These are phyloP conservation scores for Papilio polytes DNA, from an alignment of 1,140 invertebrate species.

Conservation along the genomic window DNA sequence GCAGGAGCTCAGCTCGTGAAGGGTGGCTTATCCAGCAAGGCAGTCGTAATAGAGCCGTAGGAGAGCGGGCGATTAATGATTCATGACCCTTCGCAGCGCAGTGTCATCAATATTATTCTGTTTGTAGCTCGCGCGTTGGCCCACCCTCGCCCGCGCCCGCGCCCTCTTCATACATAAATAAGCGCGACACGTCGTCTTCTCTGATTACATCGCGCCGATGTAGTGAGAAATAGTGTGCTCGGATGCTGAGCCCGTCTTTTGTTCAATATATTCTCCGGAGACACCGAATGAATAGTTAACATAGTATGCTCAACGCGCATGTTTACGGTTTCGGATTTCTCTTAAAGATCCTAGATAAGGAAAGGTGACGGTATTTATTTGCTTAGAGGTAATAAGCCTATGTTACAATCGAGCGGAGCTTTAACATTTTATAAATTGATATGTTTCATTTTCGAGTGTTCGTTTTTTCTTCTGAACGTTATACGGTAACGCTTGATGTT, in stretches of 20 bases:
- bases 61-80: constrained; percentile 82
- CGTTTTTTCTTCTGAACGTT: background rate
- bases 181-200: constrained; percentile 83
- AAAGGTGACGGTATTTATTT: constrained; percentile 75
- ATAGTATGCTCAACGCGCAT: constrained; percentile 75
- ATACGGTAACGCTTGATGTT: constrained; percentile 6
- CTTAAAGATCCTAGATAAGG: constrained; percentile 79
- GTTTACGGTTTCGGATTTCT: constrained; percentile 82
- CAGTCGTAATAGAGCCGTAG: constrained; percentile 81
- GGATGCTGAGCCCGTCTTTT: constrained; percentile 81
- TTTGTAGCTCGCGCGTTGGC: constrained; percentile 78
- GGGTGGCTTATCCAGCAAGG: constrained; percentile 79
- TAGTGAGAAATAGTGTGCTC: constrained; percentile 82
- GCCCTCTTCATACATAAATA: constrained; percentile 83
- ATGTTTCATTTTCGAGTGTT: constrained; percentile 49
- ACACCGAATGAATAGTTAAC: constrained; percentile 82
- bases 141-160: constrained; percentile 78
- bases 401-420: constrained; percentile 74
- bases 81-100: constrained; percentile 81
- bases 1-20: constrained; percentile 63
- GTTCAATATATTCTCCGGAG: constrained; percentile 80
- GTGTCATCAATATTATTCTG: constrained; percentile 84
- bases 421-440: constrained; percentile 52
- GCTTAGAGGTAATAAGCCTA: constrained; percentile 78
- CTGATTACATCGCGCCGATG: constrained; percentile 83